Percentiles rank a stretch among this genome's conserved stretches.
These are phyloP conservation scores for Turritopsis dohrnii DNA, from an alignment of 30 jellyfish, hydroid and myxozoan genomes.

Conservation along the genomic window DNA sequence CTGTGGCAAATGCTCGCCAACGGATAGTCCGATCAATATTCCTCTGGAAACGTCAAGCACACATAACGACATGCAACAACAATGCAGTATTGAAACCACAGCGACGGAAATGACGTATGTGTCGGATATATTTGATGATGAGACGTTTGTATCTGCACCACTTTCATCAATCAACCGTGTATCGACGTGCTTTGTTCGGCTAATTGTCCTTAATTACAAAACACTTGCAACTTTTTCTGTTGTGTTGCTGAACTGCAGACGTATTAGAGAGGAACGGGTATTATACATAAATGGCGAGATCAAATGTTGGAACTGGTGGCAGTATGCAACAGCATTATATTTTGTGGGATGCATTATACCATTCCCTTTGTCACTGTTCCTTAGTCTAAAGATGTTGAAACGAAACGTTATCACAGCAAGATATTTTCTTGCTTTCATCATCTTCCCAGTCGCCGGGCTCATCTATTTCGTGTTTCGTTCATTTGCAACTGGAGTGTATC, in stretches of 20 bases:
- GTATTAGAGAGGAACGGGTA: background rate
- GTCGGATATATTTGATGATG: background rate
- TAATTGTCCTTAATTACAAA: slow-evolving; percentile 6
- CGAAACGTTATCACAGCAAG: background rate
- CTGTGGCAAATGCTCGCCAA: background rate
- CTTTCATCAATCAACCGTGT: background rate
- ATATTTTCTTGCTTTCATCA: slow-evolving; percentile 14
- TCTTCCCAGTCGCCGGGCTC: slow-evolving; percentile 5
- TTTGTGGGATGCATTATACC: slow-evolving; percentile 19
- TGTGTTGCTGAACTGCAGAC: slow-evolving; percentile 22
- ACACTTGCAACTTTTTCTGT: slow-evolving; percentile 19
- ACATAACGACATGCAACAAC: background rate
- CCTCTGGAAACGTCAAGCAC: background rate
- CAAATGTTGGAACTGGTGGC: slow-evolving; percentile 35
- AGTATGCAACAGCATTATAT: slow-evolving; percentile 16
- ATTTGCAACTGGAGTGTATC: background rate
- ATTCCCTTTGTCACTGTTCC: slow-evolving; percentile 8
- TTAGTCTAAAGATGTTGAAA: slow-evolving; percentile 1
- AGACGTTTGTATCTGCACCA: background rate
- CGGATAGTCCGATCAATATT: background rate
- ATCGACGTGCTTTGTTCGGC: background rate
- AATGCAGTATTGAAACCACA: background rate
- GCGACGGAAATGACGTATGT: background rate
- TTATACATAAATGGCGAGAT: slow-evolving; percentile 40
- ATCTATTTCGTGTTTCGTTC: background rate